Percentiles rank a stretch among this genome's conserved stretches.
phyloP scores from a whole-genome alignment of 2,113 vertebrate genomes.

The Sialia sialis region DNA sequence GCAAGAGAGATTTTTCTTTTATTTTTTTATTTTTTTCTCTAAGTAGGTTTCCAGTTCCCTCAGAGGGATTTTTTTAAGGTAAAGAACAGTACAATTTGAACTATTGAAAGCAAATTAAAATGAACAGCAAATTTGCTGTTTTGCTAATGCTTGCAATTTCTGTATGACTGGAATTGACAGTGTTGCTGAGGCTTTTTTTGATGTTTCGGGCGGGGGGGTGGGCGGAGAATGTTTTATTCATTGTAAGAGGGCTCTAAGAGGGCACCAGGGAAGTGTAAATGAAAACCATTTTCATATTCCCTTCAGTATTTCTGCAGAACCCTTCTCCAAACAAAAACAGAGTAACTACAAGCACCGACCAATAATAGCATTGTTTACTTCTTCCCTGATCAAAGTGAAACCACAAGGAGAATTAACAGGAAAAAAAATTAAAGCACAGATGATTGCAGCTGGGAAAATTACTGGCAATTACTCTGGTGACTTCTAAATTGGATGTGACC shows the following conservation, averaged over 20 bases:
- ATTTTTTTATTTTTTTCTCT: neutral
- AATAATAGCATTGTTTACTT: neutral
- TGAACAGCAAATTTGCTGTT: neutral
- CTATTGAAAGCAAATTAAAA: constrained; percentile 1
- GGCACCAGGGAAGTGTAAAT: neutral
- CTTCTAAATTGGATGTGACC: constrained; percentile 22
- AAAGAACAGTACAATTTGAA: neutral
- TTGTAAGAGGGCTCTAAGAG: constrained; percentile 2
- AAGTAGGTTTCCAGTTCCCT: neutral
- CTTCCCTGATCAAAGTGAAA: constrained; percentile 32
- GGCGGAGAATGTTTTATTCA: constrained; percentile 11
- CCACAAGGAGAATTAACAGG: neutral
- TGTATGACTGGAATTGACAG: neutral
- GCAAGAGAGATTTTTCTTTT: neutral
- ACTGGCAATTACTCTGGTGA: constrained; percentile 3
- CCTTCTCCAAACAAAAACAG: neutral
- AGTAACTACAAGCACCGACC: neutral
- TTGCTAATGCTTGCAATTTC: constrained; percentile 11
- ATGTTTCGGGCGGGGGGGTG: too few relatives aligned
- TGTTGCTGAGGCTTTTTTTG: neutral
- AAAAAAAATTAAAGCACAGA: neutral
- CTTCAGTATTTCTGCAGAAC: neutral
- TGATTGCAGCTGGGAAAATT: constrained; percentile 33
- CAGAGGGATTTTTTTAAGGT: neutral
- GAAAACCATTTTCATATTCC: constrained; percentile 11